Conservation (phyloP, 2,113 vertebrate genomes). For the Zosterops lateralis region DNA sequence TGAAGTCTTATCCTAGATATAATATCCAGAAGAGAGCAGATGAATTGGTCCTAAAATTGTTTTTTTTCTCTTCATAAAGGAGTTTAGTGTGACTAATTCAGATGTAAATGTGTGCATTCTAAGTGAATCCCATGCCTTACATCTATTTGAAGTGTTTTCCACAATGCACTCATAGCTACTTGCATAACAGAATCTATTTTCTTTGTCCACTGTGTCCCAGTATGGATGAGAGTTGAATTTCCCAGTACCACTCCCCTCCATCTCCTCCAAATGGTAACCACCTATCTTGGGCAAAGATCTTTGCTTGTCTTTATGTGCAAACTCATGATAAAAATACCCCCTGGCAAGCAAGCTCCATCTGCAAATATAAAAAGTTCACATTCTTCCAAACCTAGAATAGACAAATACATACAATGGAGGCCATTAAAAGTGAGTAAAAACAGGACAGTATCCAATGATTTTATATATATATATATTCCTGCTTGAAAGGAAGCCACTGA, state of each 20-base stretch:
- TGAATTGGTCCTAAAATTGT: not conserved
- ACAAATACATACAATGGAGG: not conserved
- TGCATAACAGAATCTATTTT: not conserved
- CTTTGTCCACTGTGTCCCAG: not conserved
- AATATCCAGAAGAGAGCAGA: not conserved
- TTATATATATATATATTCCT: no score
- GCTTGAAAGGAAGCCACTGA: not conserved
- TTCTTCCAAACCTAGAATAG: not conserved
- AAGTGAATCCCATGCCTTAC: not conserved
- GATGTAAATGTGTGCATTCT: not conserved
- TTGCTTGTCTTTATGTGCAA: not conserved
- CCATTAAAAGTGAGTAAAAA: not conserved
- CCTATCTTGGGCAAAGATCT: not conserved
- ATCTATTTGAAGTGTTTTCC: not conserved
- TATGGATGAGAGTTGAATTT: not conserved
- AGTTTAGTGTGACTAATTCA: not conserved
- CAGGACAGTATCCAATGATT: not conserved
- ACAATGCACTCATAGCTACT: not conserved
- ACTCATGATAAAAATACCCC: not conserved
- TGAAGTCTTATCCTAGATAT: not conserved
- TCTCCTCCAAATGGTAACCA: not conserved
- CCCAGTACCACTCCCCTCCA: accelerated
- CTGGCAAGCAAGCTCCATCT: not conserved
- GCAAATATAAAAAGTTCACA: not conserved
- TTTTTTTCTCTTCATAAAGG: not conserved